Base-by-base conservation (phyloP, 2,797 vertebrate species). In the Centroberyx gerrardi region DNA sequence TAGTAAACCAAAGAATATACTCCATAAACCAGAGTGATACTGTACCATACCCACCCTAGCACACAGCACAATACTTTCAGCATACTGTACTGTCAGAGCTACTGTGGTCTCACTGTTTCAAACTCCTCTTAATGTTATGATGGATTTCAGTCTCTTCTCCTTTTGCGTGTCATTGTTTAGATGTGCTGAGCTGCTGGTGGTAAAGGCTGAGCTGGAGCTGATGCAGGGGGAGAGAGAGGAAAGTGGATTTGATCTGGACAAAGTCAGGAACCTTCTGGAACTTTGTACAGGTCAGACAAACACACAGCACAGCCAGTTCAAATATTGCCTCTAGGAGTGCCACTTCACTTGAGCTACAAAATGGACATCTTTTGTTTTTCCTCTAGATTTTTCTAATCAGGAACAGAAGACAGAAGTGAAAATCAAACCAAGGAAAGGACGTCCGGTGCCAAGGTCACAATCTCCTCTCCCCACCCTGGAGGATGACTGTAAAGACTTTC, bases 161-260 rank as follows among this genome's bases (percentile, higher is more conserved):
- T 48, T 48, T n/a, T n/a, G 13, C 53, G 29, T 71, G 12, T 66
- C 8, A 27, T 64, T 73, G 2, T 83, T 27, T 52, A 97, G 97
- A 80, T 98, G 96, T 90, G 95, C 94, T 1, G 93, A 97, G 73
- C 94, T 99, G 74, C 84, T 98, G 78, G 95, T 98, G 74, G 88
- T 96, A 72, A 99, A 98, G 85, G 95, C 96, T 0, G 95, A 97
- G 83, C 78, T 99, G 89, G 97, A 98, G 84, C 84, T 97, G 77
- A 94, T 95, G 81, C 95, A 96, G 31, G 94, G 90, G 0, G 95
- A 97, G 68, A 74, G 54, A 15, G 96, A 94, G 33, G 94, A 96
- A 69, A 93, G 96, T 86, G 81, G 86, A 29, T 86, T 93, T 0
- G 96, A 98, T 83, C 90, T 99, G 27, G 93, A 96, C 53, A 96